Conservation (phyloP, 2,113 vertebrate species). For the Psilopogon haemacephalus region DNA sequence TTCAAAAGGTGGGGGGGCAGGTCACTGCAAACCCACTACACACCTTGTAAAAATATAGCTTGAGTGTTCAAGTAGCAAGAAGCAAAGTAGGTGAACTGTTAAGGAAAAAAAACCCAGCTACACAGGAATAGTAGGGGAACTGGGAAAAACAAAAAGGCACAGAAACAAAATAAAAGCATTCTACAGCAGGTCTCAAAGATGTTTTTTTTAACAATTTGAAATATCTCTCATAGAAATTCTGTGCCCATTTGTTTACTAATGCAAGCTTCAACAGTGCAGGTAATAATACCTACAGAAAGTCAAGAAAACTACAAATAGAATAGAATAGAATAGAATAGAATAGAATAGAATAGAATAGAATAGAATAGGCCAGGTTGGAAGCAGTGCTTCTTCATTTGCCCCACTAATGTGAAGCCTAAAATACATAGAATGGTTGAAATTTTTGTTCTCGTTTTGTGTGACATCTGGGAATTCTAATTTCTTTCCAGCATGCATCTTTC, state of each 20-base stretch:
- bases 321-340: too few relatives aligned
- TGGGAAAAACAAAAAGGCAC: background rate
- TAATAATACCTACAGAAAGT: background rate
- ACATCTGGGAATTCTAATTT: conserved; percentile 18
- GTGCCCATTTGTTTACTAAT: background rate
- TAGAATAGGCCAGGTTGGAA: too few relatives aligned
- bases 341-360: too few relatives aligned
- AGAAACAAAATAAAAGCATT: background rate
- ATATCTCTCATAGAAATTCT: background rate
- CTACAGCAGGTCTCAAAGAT: background rate
- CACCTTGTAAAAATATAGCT: background rate
- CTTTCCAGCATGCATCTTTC: background rate
- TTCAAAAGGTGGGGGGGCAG: too few relatives aligned
- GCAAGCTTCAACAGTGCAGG: background rate
- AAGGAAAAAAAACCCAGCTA: background rate
- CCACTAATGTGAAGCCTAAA: too few relatives aligned
- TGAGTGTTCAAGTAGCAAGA: background rate
- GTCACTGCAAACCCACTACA: too few relatives aligned
- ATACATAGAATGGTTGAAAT: background rate
- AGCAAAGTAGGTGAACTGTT: background rate
- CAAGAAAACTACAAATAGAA: background rate
- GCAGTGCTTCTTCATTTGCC: too few relatives aligned
- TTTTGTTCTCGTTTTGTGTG: background rate
- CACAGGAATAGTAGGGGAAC: background rate
- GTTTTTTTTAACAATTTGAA: background rate